phyloP scores from a whole-genome alignment of 2,113 vertebrate genomes.

The Indri indri region DNA sequence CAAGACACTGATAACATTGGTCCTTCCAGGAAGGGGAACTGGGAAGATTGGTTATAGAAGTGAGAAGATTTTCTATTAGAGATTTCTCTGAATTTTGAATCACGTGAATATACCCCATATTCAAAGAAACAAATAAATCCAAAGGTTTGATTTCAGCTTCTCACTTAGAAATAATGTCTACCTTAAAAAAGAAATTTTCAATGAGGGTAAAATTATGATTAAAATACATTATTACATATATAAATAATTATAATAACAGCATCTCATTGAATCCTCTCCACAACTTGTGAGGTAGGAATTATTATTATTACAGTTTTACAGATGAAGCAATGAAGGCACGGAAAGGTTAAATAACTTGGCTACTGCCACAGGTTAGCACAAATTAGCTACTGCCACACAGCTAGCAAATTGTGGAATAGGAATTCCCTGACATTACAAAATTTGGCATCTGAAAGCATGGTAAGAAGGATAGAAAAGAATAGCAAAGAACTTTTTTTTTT shows the following conservation, averaged over 20 bases:
- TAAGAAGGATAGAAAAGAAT: not conserved
- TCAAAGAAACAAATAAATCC: not conserved
- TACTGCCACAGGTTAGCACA: not conserved
- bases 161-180: not conserved
- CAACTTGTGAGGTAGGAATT: not conserved
- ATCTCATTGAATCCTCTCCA: not conserved
- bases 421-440: not conserved
- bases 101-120: not conserved
- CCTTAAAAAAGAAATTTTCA: not conserved
- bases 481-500: not conserved
- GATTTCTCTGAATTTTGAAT: not conserved
- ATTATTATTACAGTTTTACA: not conserved
- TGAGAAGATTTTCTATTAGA: not conserved
- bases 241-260: not conserved
- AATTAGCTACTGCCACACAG: not conserved
- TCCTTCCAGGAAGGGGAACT: not conserved
- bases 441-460: not conserved
- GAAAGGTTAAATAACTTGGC: not conserved
- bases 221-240: not conserved
- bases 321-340: not conserved
- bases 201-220: not conserved
- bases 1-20: no score
- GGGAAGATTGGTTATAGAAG: not conserved
- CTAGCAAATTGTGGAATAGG: not conserved
- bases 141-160: not conserved